These are phyloP conservation scores for Drosophila truncata DNA, from an alignment of 1,140 invertebrate species.

Conservation along the genomic window DNA sequence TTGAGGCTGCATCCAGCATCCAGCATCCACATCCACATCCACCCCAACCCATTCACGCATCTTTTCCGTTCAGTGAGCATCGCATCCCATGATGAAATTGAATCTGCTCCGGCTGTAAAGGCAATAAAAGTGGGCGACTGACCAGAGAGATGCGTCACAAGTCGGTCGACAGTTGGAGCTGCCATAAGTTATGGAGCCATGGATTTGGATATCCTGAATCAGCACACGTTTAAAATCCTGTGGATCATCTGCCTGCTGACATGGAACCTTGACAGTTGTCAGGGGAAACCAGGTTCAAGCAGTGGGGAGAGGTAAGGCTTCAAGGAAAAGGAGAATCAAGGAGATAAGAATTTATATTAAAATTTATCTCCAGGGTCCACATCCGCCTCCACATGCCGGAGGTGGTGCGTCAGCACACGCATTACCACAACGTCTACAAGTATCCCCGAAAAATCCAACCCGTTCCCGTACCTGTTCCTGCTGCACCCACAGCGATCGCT, in stretches of 20 bases:
- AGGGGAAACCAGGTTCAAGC: conserved; percentile 31
- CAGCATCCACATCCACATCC: conserved; percentile 7
- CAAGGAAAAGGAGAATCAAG: not conserved
- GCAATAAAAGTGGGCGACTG: conserved; percentile 75
- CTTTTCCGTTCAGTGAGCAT: conserved; percentile 42
- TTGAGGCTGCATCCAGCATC: conserved; percentile 21
- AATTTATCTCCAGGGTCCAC: conserved; percentile 58
- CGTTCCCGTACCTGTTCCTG: not conserved
- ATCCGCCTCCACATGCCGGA: conserved; percentile 81
- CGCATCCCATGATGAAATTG: conserved; percentile 37
- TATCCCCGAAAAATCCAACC: conserved; percentile 31
- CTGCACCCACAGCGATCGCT: conserved; percentile 22
- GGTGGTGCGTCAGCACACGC: conserved; percentile 70
- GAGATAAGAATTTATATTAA: not conserved
- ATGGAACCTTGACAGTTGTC: conserved; percentile 11
- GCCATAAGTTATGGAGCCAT: conserved; percentile 45
- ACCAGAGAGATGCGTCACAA: conserved; percentile 70
- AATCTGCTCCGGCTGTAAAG: conserved; percentile 40
- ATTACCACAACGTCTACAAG: conserved; percentile 74
- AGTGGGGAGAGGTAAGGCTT: conserved; percentile 59
- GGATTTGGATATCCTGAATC: conserved; percentile 48
- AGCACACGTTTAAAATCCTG: conserved; percentile 1
- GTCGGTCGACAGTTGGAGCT: conserved; percentile 56
- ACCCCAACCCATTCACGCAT: conserved; percentile 4
- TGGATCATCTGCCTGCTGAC: conserved; percentile 21